These are phyloP conservation scores for Philotrypesis tridentata DNA, from an alignment of 1,140 invertebrate species.

Conservation along the genomic window DNA sequence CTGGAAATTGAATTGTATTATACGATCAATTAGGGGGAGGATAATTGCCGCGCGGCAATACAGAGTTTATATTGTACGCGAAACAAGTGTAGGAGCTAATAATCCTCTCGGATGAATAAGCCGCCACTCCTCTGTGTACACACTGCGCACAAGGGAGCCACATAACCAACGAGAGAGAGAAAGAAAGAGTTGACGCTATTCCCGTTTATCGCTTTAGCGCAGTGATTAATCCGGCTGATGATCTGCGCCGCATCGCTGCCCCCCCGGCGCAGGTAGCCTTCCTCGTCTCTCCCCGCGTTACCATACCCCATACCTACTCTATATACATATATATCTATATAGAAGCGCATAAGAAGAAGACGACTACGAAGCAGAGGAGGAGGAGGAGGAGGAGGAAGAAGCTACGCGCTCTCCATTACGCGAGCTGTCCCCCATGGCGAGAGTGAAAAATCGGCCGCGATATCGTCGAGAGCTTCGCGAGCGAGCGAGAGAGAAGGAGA, in stretches of 20 bases:
- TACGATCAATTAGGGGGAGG: not conserved
- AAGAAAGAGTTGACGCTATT: constrained; percentile 14
- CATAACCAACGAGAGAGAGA: too few species aligned
- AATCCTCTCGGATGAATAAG: constrained; percentile 28
- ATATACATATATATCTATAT: not conserved
- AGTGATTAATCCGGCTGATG: constrained; percentile 56
- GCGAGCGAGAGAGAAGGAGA: too few species aligned
- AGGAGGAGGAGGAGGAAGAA: too few species aligned
- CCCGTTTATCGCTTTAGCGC: constrained; percentile 28
- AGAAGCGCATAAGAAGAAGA: not conserved
- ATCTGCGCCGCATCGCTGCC: constrained; percentile 14
- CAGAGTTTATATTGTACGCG: not conserved
- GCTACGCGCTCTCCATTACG: constrained; percentile 19
- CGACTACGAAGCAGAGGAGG: too few species aligned
- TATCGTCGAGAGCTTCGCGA: constrained; percentile 40
- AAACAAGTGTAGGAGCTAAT: not conserved
- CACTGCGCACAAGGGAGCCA: too few species aligned
- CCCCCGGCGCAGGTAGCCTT: constrained; percentile 38
- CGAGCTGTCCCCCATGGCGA: constrained; percentile 54
- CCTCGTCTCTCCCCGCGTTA: not conserved
- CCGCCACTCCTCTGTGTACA: not conserved
- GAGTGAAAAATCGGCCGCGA: constrained; percentile 58
- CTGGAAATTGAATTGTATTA: too few species aligned
- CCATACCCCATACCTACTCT: not conserved
- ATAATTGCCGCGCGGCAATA: not conserved